Evolutionary conservation across 2,888 invertebrate species (phyloP).

Genomic region (Meliscaeva auricollis): DNA sequence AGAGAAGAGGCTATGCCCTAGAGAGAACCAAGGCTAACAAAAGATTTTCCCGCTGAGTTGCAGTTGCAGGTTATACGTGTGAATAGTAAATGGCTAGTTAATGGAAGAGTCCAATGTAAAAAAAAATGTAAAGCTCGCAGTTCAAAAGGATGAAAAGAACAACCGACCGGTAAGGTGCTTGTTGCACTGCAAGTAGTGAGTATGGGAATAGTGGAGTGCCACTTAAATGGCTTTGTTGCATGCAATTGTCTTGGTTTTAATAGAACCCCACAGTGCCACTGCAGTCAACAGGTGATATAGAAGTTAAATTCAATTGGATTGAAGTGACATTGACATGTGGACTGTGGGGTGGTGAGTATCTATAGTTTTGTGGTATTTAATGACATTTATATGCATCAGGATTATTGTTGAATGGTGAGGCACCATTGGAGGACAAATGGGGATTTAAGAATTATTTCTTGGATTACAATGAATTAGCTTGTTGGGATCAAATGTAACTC

Average conservation of each 20-base stretch:
- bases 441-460: constrained; percentile 37
- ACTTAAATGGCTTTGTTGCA: constrained; percentile 72
- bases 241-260: constrained; percentile 59
- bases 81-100: constrained; percentile 20
- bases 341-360: constrained; percentile 5
- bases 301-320: constrained; percentile 61
- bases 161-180: constrained; percentile 29
- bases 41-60: constrained; percentile 40
- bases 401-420: not conserved
- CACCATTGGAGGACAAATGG: constrained; percentile 10
- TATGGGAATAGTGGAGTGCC: constrained; percentile 21
- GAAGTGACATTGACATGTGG: constrained; percentile 25
- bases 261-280: constrained; percentile 1
- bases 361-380: constrained; percentile 33
- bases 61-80: constrained; percentile 49
- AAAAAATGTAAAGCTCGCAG: constrained; percentile 39
- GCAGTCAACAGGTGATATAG: constrained; percentile 57
- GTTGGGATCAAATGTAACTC: constrained; percentile 18
- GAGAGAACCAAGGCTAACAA: constrained; percentile 17
- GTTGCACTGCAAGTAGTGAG: not conserved
- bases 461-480: constrained; percentile 53
- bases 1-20: constrained; percentile 10
- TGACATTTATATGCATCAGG: constrained; percentile 43
- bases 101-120: constrained; percentile 5
- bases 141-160: constrained; percentile 57